A percentile compares a stretch with the other conserved stretches of the same genome.
Evolutionary conservation across 1,140 invertebrate species (phyloP).

Genomic region (Drosophila sp.): DNA sequence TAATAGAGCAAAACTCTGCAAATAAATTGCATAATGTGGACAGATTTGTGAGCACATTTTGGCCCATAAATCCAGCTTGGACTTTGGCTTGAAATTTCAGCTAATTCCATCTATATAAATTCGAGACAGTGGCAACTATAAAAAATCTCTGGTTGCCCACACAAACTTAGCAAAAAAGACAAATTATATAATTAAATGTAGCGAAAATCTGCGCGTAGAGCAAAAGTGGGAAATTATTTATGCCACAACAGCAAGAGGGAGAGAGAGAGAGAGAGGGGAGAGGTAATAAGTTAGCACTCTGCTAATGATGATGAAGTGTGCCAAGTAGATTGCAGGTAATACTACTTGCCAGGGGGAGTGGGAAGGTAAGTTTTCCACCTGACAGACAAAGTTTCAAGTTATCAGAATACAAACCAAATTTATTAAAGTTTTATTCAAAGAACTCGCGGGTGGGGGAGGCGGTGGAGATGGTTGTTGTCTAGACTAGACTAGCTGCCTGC

Average conservation of each 20-base stretch:
- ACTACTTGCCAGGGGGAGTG: background rate
- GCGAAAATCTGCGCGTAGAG: constrained; percentile 43
- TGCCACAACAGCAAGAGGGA: constrained; percentile 25
- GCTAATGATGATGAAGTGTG: constrained; percentile 75
- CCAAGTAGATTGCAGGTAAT: constrained; percentile 27
- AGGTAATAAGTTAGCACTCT: constrained; percentile 24
- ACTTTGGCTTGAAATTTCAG: background rate
- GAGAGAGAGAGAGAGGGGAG: background rate
- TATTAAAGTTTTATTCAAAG: constrained; percentile 57
- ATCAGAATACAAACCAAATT: constrained; percentile 72
- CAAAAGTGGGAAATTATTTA: constrained; percentile 62
- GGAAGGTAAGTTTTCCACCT: constrained; percentile 40
- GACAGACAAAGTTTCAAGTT: constrained; percentile 71
- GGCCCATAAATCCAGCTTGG: constrained; percentile 31
- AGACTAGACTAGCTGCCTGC: constrained; percentile 45
- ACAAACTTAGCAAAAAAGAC: constrained; percentile 42
- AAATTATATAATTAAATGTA: constrained; percentile 73
- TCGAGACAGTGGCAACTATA: constrained; percentile 17
- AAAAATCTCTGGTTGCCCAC: constrained; percentile 15
- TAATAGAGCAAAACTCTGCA: background rate
- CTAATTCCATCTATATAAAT: constrained; percentile 9
- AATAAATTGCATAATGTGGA: background rate
- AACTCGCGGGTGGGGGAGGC: background rate
- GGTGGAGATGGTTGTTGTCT: background rate
- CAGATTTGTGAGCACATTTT: constrained; percentile 22